These are phyloP conservation scores for Falco peregrinus DNA, from an alignment of 2,797 vertebrate genomes.

Conservation along the genomic window DNA sequence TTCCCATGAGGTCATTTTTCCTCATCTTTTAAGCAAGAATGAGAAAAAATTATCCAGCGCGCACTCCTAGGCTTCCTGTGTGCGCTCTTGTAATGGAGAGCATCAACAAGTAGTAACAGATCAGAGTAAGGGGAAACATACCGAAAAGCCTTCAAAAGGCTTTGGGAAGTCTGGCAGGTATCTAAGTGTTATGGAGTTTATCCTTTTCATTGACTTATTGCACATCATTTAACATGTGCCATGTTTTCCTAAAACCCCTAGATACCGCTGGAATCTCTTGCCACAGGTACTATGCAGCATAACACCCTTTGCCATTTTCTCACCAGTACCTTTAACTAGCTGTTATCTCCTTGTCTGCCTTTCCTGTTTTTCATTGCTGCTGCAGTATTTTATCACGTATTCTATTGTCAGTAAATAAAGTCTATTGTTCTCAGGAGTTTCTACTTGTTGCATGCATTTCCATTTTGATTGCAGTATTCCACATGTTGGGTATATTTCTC, in stretches of 20 bases:
- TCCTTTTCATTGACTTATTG: neutral
- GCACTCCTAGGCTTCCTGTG: accelerated
- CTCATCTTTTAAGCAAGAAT: neutral
- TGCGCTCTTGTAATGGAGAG: neutral
- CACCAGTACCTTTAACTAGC: neutral
- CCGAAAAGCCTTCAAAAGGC: neutral
- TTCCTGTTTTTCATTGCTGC: neutral
- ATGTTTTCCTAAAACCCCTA: neutral
- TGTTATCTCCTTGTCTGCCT: neutral
- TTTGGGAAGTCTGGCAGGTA: neutral
- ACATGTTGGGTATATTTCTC: neutral
- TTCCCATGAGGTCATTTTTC: neutral
- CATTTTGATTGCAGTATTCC: conserved; percentile 15
- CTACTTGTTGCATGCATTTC: neutral
- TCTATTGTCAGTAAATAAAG: neutral
- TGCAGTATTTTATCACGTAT: neutral
- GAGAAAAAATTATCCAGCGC: neutral
- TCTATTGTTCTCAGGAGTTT: neutral
- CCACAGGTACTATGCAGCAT: neutral
- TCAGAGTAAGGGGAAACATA: neutral
- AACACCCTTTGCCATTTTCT: neutral
- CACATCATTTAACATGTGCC: neutral
- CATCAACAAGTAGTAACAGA: neutral
- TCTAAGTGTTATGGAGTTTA: neutral
- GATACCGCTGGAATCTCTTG: neutral